phyloP scores from a whole-genome alignment of 2,113 vertebrate genomes.

The Chrysemys picta region DNA sequence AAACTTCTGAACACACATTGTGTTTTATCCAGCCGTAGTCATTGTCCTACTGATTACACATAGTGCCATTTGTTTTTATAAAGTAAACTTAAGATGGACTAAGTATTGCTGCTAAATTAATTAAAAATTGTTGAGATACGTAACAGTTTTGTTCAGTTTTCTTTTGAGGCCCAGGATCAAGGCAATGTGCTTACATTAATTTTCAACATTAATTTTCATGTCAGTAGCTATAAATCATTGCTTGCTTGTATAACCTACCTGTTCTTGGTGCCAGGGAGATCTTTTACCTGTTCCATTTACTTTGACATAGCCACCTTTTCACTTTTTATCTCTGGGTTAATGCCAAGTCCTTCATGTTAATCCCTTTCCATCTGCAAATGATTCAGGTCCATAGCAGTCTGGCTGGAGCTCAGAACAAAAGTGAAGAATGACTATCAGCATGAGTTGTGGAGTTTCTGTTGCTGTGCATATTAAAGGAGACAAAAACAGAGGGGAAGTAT shows the following conservation, averaged over 20 bases:
- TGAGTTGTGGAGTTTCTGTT: background rate
- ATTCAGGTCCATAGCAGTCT: background rate
- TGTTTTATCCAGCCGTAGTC: background rate
- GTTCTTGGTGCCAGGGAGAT: background rate
- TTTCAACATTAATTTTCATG: background rate
- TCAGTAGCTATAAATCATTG: background rate
- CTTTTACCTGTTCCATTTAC: background rate
- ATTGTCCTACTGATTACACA: background rate
- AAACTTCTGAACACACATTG: background rate
- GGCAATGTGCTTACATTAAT: constrained; percentile 14
- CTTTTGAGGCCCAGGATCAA: background rate
- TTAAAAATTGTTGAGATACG: background rate
- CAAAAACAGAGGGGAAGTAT: background rate
- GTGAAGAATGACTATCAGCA: background rate
- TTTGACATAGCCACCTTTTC: background rate
- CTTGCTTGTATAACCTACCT: constrained; percentile 28
- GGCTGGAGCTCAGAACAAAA: constrained; percentile 23
- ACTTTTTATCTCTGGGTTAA: background rate
- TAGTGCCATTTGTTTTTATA: background rate
- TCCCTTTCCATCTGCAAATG: constrained; percentile 18
- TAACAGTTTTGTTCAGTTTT: constrained; percentile 1
- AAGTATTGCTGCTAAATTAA: background rate
- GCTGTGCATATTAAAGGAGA: constrained; percentile 27
- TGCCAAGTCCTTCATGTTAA: constrained; percentile 15
- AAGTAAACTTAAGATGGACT: background rate